Percentiles rank a stretch among this genome's conserved stretches.
These are phyloP conservation scores for Penaeus indicus DNA, from an alignment of 1,140 invertebrate species.

Conservation along the genomic window DNA sequence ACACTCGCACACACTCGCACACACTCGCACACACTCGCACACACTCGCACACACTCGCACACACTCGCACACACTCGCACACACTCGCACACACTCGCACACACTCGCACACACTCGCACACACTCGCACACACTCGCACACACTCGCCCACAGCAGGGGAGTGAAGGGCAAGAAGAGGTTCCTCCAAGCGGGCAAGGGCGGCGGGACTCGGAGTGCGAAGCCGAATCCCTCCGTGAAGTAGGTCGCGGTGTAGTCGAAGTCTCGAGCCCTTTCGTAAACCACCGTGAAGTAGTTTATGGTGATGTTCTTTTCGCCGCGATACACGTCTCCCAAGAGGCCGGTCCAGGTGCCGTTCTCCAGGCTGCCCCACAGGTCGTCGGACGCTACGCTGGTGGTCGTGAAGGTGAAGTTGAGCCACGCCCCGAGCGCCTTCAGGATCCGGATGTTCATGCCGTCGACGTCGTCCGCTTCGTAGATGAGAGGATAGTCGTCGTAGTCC, in stretches of 20 bases:
- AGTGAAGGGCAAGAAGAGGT: conserved; percentile 26
- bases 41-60: no score
- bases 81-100: no score
- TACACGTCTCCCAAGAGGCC: conserved; percentile 36
- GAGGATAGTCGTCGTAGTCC: conserved; percentile 59
- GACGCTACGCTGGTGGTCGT: conserved; percentile 14
- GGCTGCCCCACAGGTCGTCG: conserved; percentile 38
- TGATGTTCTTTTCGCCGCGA: conserved; percentile 38
- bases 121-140: no score
- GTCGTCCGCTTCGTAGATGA: conserved; percentile 29
- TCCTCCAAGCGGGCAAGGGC: conserved; percentile 50
- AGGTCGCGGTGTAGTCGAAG: conserved; percentile 45
- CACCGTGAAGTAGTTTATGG: conserved; percentile 47
- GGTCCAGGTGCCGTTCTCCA: conserved; percentile 42
- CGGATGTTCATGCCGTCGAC: conserved; percentile 46
- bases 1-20: no score
- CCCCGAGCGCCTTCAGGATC: conserved; percentile 41
- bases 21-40: no score
- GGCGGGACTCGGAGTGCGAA: conserved; percentile 34
- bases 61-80: no score
- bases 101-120: no score
- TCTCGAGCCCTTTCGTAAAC: conserved; percentile 11
- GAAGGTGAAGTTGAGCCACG: conserved; percentile 38
- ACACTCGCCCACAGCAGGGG: background rate
- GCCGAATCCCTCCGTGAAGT: conserved; percentile 49